Percentiles rank a stretch among this genome's conserved stretches.
phyloP scores from a whole-genome alignment of 2,888 invertebrate genomes.

The Ophion ellenae region DNA sequence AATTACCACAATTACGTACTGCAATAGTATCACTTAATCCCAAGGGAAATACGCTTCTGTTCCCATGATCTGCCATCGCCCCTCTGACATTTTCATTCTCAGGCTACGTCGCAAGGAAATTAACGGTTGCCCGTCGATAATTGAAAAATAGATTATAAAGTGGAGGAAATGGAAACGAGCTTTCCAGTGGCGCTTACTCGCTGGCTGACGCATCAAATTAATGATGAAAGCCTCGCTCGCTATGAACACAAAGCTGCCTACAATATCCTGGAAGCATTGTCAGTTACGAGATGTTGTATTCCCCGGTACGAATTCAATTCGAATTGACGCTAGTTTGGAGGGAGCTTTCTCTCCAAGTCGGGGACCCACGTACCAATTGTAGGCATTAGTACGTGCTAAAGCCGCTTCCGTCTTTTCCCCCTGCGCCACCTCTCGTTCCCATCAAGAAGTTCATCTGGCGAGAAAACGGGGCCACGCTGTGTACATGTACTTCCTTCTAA shows the following conservation, averaged over 20 bases:
- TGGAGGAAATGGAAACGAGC: neutral
- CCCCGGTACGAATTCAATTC: conserved; percentile 35
- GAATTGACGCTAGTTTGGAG: conserved; percentile 31
- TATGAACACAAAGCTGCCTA: neutral
- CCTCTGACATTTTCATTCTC: neutral
- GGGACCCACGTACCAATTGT: conserved; percentile 10
- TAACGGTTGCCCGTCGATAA: neutral
- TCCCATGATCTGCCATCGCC: neutral
- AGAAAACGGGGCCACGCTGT: conserved; percentile 52
- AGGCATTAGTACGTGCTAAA: conserved; percentile 42
- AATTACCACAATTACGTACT: too few relatives aligned
- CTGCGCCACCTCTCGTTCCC: conserved; percentile 20
- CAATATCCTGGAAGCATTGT: conserved; percentile 29
- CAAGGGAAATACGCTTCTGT: too few relatives aligned
- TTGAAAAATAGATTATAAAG: neutral
- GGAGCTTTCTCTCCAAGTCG: conserved; percentile 35
- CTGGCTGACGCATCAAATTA: neutral
- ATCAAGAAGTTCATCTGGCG: conserved; percentile 46
- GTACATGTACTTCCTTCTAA: conserved; percentile 22
- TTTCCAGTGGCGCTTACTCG: neutral
- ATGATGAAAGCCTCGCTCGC: neutral
- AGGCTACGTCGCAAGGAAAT: neutral
- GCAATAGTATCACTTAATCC: too few relatives aligned
- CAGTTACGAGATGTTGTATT: conserved; percentile 38
- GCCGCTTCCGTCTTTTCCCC: conserved; percentile 9